Base-by-base conservation (phyloP, 2,888 invertebrate genomes). In the Nysson spinosus region DNA sequence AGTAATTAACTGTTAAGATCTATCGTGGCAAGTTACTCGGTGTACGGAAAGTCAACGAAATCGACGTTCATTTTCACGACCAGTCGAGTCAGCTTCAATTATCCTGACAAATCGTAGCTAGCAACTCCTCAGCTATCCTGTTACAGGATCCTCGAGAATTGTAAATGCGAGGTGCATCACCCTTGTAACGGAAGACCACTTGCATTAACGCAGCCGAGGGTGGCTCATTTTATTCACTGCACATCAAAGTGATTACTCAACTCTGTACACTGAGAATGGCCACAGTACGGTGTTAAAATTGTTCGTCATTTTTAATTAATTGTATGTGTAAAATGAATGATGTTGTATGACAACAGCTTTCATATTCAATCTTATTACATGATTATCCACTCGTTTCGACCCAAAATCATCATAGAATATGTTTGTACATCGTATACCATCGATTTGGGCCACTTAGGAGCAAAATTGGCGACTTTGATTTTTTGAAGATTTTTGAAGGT, bases 41-140 rank as follows among this genome's bases (percentile, higher is more conserved):
- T 26, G 39, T n/a, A 43, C 32, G 32, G 39, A 14, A 46, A 51
- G 50, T 47, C 42, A 47, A 40, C 60, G 34, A 17, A 55, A 66
- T 66, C 46, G 55, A 51, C 66, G 46, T 56, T 66, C 62, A 52
- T 66, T 66, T 51, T 49, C 49, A 7, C 46, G 35, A 24, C 30
- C 12, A 1, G 34, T 39, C 6, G 43, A 65, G 28, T 42, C 20
- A 22, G 12, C 49, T 28, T 66, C 62, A 66, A 68, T 68, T 68
- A 61, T 51, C 37, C 52, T 20, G 66, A 61, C 47, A 56, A 66
- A 56, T 68, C 56, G 47, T 19, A 12, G 14, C 34, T 51, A 6
- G 19, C 17, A 30, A 40, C 42, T 11, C 9, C 9, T 16, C 11
- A 20, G 17, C 35, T 14, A 11, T 16, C 28, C 12, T 22, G 40